A percentile compares a stretch with the other conserved stretches of the same genome.
Conservation (phyloP, 2,113 vertebrate genomes). For the Desmodus rotundus region DNA sequence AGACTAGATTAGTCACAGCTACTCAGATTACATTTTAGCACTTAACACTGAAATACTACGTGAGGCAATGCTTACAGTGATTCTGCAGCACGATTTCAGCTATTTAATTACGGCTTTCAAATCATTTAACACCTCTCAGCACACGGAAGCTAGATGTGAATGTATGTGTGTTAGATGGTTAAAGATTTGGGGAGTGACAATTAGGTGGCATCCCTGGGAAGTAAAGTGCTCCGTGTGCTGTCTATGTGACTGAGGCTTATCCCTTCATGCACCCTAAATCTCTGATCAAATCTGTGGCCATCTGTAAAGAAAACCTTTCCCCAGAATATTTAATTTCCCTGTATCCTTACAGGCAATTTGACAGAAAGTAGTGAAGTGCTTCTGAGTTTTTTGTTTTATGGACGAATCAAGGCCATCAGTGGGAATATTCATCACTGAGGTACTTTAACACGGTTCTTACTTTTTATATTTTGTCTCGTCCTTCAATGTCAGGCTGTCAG, state of each 20-base stretch:
- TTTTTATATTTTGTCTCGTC: neutral
- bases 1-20: slow-evolving; percentile 69
- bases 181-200: slow-evolving; percentile 45
- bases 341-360: neutral
- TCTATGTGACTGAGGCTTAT: slow-evolving; percentile 4
- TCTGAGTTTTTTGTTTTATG: neutral
- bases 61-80: neutral
- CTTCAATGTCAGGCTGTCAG: neutral
- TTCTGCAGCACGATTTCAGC: slow-evolving; percentile 48
- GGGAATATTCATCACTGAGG: neutral
- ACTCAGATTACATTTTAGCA: slow-evolving; percentile 51
- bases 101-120: slow-evolving; percentile 64
- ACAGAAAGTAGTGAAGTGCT: neutral
- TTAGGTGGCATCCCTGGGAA: slow-evolving; percentile 13
- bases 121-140: slow-evolving; percentile 39
- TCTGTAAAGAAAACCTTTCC: slow-evolving; percentile 23
- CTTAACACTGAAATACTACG: slow-evolving; percentile 44
- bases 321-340: neutral
- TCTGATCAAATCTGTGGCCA: slow-evolving; percentile 9
- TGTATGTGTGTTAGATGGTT: neutral
- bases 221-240: neutral
- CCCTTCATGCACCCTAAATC: neutral
- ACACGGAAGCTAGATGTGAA: neutral
- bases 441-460: neutral
- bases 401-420: neutral